Base-by-base conservation (phyloP, 2,797 vertebrate genomes). In the Chelmon rostratus region DNA sequence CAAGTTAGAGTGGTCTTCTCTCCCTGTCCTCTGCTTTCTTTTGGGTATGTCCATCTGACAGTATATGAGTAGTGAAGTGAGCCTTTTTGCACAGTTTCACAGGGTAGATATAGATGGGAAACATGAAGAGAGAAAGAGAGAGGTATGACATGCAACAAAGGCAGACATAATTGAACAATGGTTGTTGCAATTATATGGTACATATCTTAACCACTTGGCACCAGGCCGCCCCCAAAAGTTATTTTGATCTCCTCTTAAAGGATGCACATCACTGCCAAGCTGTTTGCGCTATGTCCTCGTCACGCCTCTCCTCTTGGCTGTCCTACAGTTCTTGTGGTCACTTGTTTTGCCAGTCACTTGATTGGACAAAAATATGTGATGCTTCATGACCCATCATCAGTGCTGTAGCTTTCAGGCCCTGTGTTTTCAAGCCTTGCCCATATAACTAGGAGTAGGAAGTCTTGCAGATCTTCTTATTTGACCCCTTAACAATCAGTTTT, bases 231-330 rank as follows among this genome's bases (percentile, higher is more conserved):
- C 42, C 50, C 8, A 44, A 53, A 81, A 68, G 68, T 47, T 56
- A 73, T 81, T 88, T 33, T 63, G 68, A 83, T 68, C 28, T 71
- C 33, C 53, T 52, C 57, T 42, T 57, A 57, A 71, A 56, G 35
- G 31, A 61, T 56, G 68, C 49, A 37, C 46, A 67, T 78, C 63
- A 40, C 76, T 83, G 79, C 82, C 82, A 81, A 69, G 80, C 61
- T 70, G 54, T 81, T 81, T 77, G 54, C 62, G 40, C 78, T 61
- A 31, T 76, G 44, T 72, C 54, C 66, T 67, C 63, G 19, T 84
- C 62, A 54, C 64, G n/a, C 31, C 6, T 67, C 61, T 74, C 19
- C 63, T 79, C 64, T 74, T 84, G 82, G 70, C 78, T 44, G 73
- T 68, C 73, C 79, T 84, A 84, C 56, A 78, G 63, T 64, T 68